Conservation (phyloP, 2,797 vertebrate genomes). For the Xerus rutilus region DNA sequence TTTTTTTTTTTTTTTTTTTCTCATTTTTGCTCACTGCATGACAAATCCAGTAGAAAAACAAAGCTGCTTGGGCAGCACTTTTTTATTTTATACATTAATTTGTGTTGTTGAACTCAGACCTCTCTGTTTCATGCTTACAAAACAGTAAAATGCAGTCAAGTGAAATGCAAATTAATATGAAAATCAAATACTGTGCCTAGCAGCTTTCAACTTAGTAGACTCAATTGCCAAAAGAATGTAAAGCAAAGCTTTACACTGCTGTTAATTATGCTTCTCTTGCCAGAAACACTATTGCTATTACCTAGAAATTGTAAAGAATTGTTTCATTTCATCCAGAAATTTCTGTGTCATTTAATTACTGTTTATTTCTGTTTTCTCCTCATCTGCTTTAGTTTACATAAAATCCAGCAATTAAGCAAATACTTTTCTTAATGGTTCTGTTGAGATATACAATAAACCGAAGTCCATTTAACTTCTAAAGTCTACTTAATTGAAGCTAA, state of each 20-base stretch:
- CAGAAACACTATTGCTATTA: constrained; percentile 64
- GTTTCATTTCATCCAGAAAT: constrained; percentile 75
- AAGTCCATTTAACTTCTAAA: constrained; percentile 25
- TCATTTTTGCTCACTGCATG: constrained; percentile 56
- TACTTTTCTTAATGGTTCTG: constrained; percentile 68
- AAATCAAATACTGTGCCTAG: constrained; percentile 74
- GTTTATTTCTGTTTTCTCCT: constrained; percentile 75
- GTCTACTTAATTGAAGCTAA: constrained; percentile 22
- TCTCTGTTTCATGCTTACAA: constrained; percentile 73
- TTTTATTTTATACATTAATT: constrained; percentile 75
- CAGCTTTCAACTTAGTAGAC: constrained; percentile 76
- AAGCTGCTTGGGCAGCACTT: constrained; percentile 67
- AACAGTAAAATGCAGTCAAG: constrained; percentile 67
- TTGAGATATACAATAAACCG: constrained; percentile 40
- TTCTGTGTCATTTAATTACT: constrained; percentile 78
- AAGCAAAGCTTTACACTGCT: constrained; percentile 63
- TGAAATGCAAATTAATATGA: constrained; percentile 81
- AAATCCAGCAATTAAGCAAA: constrained; percentile 76
- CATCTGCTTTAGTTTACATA: constrained; percentile 59
- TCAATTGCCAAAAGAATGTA: constrained; percentile 78
- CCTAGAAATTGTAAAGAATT: constrained; percentile 76
- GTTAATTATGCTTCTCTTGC: constrained; percentile 70
- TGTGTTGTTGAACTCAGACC: constrained; percentile 72
- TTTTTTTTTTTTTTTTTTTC: not conserved
- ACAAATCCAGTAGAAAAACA: constrained; percentile 73